phyloP scores from a whole-genome alignment of 2,113 vertebrate genomes.

The Heterochromis multidens region DNA sequence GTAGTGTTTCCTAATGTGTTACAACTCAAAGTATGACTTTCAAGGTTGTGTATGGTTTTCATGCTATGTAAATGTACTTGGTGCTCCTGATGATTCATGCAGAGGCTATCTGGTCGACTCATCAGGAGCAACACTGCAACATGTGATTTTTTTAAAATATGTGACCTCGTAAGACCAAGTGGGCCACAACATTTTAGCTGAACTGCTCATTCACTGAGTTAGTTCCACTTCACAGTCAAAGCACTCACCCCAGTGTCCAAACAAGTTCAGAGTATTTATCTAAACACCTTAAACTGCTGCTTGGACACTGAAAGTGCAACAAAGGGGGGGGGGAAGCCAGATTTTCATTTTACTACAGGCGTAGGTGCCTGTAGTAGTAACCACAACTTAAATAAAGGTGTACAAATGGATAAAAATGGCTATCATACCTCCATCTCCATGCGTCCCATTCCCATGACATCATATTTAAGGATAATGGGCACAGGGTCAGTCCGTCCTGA shows the following conservation, averaged over 20 bases:
- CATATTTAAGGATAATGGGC: constrained; percentile 97
- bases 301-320: not conserved
- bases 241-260: not conserved
- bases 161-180: not conserved
- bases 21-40: not conserved
- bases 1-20: not conserved
- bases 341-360: not conserved
- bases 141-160: not conserved
- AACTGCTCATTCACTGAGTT: not conserved
- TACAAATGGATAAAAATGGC: not conserved
- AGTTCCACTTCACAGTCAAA: not conserved
- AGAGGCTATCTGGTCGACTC: not conserved
- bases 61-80: not conserved
- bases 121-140: not conserved
- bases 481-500: constrained; percentile 97
- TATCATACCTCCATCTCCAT: constrained; percentile 96
- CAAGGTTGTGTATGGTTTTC: not conserved
- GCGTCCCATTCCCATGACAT: constrained; percentile 99
- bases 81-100: not conserved
- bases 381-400: not conserved
- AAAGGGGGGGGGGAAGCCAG: no score
- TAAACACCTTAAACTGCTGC: not conserved
- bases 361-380: no score
- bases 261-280: not conserved
- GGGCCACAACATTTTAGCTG: not conserved